A percentile compares a stretch with the other conserved stretches of the same genome.
Evolutionary conservation across 2,113 vertebrate species (phyloP).

Genomic region (Oxygymnocypris stewartii): DNA sequence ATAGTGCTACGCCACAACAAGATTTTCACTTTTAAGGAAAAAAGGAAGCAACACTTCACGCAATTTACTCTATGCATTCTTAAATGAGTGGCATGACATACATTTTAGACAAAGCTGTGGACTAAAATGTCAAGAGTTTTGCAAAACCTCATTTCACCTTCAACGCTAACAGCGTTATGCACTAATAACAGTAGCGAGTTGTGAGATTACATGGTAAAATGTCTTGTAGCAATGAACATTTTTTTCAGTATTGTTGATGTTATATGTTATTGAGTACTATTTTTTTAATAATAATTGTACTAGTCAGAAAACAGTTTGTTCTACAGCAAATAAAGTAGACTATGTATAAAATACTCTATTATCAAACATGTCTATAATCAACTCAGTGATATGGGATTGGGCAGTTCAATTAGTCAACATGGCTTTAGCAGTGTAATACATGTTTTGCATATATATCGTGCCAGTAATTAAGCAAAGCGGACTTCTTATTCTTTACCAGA

Average conservation of each 20-base stretch:
- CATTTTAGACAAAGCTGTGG: conserved; percentile 3
- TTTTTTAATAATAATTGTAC: neutral
- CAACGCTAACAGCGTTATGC: neutral
- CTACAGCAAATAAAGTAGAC: conserved; percentile 7
- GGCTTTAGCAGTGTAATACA: conserved; percentile 14
- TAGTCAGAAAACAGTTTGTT: neutral
- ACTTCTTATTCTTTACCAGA: neutral
- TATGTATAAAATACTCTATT: neutral
- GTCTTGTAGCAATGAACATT: conserved; percentile 11
- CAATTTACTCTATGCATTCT: conserved; percentile 45
- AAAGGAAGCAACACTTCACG: conserved; percentile 24
- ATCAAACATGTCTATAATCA: neutral
- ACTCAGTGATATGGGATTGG: neutral
- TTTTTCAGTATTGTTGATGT: neutral
- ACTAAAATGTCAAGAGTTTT: conserved; percentile 22
- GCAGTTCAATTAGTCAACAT: neutral
- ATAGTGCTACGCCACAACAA: conserved; percentile 61
- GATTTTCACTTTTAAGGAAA: neutral
- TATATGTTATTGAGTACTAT: neutral
- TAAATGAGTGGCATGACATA: conserved; percentile 12
- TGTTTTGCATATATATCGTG: conserved; percentile 5
- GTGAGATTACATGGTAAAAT: neutral
- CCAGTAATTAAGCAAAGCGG: neutral
- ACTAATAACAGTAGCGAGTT: neutral
- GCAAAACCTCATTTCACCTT: neutral